Evolutionary conservation across 2,113 vertebrate species (phyloP), one percentile per base, ranked within the genome.

Genomic region (Pomatostomus ruficeps): DNA sequence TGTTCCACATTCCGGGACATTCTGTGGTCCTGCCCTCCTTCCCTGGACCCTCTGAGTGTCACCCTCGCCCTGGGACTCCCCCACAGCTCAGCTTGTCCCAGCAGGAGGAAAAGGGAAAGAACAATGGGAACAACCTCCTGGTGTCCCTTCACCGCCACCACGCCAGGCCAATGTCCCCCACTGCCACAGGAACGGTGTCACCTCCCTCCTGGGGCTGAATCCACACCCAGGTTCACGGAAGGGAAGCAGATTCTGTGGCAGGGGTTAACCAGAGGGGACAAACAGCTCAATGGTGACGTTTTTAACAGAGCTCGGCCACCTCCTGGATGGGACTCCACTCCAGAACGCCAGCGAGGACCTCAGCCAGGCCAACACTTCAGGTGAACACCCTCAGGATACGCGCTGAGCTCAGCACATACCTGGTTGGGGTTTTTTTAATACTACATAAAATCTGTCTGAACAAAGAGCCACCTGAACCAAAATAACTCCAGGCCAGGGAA

Each of bases 121-220:
- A 66, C 2, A 25, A 2, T 0, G 2, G 3, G 28, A 79, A 61
- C 31, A 3, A 1, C 9, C n/a, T 67, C 62, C 42, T 2, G 1
- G 3, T 8, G 10, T 1, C 20, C 57, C 22, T 18, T 31, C 49
- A 12, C 9, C 74, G 35, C 9, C 67, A 14, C 7, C 9, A 43
- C 23, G 29, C 46, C 24, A 75, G 42, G 3, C 5, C 13, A 11
- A 26, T 14, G 24, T 43, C n/a, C 19, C 25, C 40, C 57, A 52
- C 4, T 6, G 1, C 20, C 18, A 3, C 3, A 35, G 29, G 28
- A 66, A 66, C 0, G 1, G 16, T 5, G 2, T 3, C 38, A 31
- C 9, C 54, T 55, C n/a, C 65, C 38, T 19, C 46, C 71, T 23
- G 33, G 12, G 49, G 38, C 3, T 67, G 25, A 14, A 33, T 3